These are phyloP conservation scores for Antedon mediterranea DNA, from an alignment of 53 echinoderm and acorn worm species.

Conservation along the genomic window DNA sequence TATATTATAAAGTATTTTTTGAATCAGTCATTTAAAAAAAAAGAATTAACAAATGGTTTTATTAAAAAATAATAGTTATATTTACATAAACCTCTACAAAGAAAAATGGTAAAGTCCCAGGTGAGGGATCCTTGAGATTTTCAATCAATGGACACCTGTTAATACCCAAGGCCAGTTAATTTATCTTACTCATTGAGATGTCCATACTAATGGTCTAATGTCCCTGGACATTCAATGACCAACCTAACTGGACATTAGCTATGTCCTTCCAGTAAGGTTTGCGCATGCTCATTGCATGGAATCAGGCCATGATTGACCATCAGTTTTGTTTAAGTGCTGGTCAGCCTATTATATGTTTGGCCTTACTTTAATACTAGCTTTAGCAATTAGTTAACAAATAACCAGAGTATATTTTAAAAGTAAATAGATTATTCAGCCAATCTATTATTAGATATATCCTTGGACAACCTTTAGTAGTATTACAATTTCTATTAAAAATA, in stretches of 20 bases:
- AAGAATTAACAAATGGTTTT: too few species aligned
- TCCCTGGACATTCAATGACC: constrained; percentile 1
- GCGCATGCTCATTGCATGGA: not conserved
- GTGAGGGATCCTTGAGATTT: not conserved
- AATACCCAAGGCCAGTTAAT: not conserved
- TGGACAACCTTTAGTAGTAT: too few species aligned
- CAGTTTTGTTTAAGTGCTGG: not conserved
- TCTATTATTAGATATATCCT: too few species aligned
- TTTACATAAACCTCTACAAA: too few species aligned
- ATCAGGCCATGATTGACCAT: not conserved
- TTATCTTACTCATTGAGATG: not conserved
- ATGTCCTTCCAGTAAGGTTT: not conserved
- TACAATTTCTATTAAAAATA: too few species aligned
- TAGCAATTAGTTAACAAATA: too few species aligned
- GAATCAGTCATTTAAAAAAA: too few species aligned
- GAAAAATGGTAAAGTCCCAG: not conserved
- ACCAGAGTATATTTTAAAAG: too few species aligned
- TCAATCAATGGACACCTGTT: not conserved
- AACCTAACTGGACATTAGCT: not conserved
- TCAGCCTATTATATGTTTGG: not conserved
- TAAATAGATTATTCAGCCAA: too few species aligned
- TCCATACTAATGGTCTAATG: not conserved
- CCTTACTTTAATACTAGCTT: not conserved
- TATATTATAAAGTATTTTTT: too few species aligned
- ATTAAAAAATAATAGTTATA: too few species aligned